Percentiles rank a stretch among this genome's conserved stretches.
These are phyloP conservation scores for Gymnarchus niloticus DNA, from an alignment of 2,113 vertebrate genomes.

Conservation along the genomic window DNA sequence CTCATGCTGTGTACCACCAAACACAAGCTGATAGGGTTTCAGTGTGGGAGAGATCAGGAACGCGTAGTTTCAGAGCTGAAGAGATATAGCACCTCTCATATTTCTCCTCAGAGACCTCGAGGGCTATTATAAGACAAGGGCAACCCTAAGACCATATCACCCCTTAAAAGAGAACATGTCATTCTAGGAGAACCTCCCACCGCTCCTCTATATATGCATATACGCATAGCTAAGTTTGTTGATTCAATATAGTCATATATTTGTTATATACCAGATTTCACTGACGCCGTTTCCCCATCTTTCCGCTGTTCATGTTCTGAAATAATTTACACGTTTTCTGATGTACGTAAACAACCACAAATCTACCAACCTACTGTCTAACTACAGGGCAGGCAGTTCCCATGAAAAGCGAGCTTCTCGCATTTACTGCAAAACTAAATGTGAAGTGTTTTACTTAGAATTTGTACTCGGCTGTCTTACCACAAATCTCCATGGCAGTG, in stretches of 20 bases:
- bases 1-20: not conserved
- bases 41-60: slow-evolving; percentile 28
- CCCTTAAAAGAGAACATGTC: slow-evolving; percentile 49
- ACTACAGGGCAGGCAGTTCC: too few species aligned
- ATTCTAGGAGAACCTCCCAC: slow-evolving; percentile 27
- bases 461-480: not conserved
- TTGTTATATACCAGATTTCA: not conserved
- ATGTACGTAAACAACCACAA: not conserved
- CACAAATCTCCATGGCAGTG: not conserved
- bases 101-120: slow-evolving; percentile 57
- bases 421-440: slow-evolving; percentile 5
- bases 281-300: not conserved
- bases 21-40: not conserved
- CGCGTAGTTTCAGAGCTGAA: slow-evolving; percentile 28
- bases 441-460: not conserved
- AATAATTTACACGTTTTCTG: not conserved
- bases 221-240: not conserved
- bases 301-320: not conserved
- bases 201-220: too few species aligned
- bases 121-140: slow-evolving; percentile 58
- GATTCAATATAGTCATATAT: not conserved
- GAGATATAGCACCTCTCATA: slow-evolving; percentile 47
- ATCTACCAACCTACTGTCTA: not conserved
- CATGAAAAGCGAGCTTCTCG: not conserved
- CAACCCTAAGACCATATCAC: slow-evolving; percentile 52